These are phyloP conservation scores for Hofmannophila pseudospretella DNA, from an alignment of 2,888 invertebrate species.

Conservation along the genomic window DNA sequence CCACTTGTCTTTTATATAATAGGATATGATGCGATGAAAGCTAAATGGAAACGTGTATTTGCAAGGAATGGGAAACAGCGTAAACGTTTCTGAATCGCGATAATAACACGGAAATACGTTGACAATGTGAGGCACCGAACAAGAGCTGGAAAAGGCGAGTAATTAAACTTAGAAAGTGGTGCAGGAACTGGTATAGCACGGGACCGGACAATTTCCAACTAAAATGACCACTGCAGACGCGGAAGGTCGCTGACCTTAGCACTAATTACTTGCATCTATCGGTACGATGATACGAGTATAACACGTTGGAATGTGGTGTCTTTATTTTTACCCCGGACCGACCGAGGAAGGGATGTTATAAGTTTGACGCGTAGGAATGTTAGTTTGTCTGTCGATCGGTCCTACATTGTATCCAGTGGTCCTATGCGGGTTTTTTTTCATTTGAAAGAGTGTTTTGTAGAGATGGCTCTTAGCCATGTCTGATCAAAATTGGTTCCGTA, in stretches of 20 bases:
- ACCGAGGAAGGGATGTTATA: no score
- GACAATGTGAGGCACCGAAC: slow-evolving; percentile 52
- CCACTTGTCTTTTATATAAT: no score
- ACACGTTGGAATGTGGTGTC: no score
- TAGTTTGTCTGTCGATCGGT: no score
- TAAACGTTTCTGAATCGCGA: slow-evolving; percentile 40
- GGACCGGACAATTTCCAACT: slow-evolving; percentile 55
- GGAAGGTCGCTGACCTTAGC: slow-evolving; percentile 37
- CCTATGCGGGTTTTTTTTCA: no score
- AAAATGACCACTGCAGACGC: slow-evolving; percentile 41
- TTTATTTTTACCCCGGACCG: no score
- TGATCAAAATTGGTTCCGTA: no score
- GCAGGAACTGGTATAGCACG: slow-evolving; percentile 45
- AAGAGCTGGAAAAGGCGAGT: slow-evolving; percentile 52
- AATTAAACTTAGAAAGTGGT: slow-evolving; percentile 67
- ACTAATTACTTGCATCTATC: slow-evolving; percentile 13
- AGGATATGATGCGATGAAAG: slow-evolving; percentile 8
- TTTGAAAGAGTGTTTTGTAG: no score
- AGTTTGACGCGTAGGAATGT: no score
- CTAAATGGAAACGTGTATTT: slow-evolving; percentile 13
- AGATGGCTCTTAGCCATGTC: no score
- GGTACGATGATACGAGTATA: no score
- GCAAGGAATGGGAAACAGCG: slow-evolving; percentile 22
- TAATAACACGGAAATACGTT: slow-evolving; percentile 59
- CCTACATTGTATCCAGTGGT: no score